Conservation (phyloP, 2,113 vertebrate genomes). For the Orientallactaga bullata region DNA sequence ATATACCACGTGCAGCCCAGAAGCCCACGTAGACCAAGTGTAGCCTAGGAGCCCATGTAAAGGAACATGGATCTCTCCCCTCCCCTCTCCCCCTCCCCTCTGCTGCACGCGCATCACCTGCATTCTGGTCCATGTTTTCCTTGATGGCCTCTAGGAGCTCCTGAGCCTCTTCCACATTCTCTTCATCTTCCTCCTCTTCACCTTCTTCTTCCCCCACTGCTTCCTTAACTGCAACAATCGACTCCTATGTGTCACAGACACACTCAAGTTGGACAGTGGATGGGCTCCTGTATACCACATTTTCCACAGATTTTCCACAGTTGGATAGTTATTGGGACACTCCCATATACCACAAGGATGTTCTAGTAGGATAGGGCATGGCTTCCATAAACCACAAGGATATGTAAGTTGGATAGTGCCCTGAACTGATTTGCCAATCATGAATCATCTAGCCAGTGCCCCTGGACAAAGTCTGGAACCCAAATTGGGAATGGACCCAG, state of each 20-base stretch:
- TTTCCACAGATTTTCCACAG: too few relatives aligned
- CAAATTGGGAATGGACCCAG: fast-evolving
- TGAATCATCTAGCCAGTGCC: neutral
- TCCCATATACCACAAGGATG: too few relatives aligned
- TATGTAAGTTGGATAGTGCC: fast-evolving
- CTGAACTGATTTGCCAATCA: neutral
- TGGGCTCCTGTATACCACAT: too few relatives aligned
- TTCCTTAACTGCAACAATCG: slow-evolving; percentile 75
- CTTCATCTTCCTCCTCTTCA: slow-evolving; percentile 77
- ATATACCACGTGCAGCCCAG: too few relatives aligned
- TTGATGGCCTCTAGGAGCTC: slow-evolving; percentile 89
- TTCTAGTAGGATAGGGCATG: too few relatives aligned
- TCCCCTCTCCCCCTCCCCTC: too few relatives aligned
- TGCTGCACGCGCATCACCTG: slow-evolving; percentile 77
- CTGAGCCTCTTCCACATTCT: slow-evolving; percentile 81
- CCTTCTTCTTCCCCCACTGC: slow-evolving; percentile 72
- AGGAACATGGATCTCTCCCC: too few relatives aligned
- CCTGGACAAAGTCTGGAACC: neutral
- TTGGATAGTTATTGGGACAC: too few relatives aligned
- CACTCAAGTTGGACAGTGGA: neutral
- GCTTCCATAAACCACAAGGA: slow-evolving; percentile 78
- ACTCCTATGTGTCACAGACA: slow-evolving; percentile 79
- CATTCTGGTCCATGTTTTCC: slow-evolving; percentile 90
- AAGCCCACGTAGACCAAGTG: too few relatives aligned
- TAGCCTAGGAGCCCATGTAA: too few relatives aligned